phyloP scores from a whole-genome alignment of 2,113 vertebrate genomes.

The Chunga burmeisteri region DNA sequence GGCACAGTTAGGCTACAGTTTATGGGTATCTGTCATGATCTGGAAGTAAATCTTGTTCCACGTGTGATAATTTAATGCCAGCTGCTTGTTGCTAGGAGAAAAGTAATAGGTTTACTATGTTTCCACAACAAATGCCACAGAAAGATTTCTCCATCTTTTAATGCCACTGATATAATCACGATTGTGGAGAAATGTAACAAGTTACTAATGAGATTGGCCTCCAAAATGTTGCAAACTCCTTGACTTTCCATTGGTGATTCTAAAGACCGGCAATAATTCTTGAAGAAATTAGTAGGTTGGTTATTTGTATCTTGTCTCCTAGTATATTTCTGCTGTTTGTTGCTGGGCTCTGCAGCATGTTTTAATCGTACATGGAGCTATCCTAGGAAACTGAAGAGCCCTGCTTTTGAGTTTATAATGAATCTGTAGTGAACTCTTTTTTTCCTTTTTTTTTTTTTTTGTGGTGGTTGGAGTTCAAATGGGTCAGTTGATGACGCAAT shows the following conservation, averaged over 20 bases:
- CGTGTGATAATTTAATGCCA: not conserved
- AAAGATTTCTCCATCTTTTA: not conserved
- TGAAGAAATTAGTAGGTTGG: not conserved
- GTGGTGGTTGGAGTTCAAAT: no score
- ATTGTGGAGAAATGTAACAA: not conserved
- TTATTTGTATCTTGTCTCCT: not conserved
- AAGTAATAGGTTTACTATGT: not conserved
- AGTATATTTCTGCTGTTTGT: not conserved
- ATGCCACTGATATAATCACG: not conserved
- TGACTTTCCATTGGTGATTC: not conserved
- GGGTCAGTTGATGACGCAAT: rapidly evolving
- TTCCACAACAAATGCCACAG: not conserved
- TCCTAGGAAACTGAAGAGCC: not conserved
- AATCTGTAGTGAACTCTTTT: not conserved
- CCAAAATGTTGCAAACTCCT: not conserved
- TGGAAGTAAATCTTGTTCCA: not conserved
- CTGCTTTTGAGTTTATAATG: not conserved
- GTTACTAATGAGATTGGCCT: not conserved
- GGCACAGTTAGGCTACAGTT: not conserved
- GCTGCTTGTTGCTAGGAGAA: not conserved
- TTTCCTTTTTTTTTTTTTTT: not conserved
- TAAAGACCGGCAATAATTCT: not conserved
- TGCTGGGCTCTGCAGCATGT: not conserved
- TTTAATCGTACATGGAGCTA: not conserved
- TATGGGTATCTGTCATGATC: not conserved